phyloP scores from a whole-genome alignment of 1,140 invertebrate genomes.

The Heterodera schachtii region DNA sequence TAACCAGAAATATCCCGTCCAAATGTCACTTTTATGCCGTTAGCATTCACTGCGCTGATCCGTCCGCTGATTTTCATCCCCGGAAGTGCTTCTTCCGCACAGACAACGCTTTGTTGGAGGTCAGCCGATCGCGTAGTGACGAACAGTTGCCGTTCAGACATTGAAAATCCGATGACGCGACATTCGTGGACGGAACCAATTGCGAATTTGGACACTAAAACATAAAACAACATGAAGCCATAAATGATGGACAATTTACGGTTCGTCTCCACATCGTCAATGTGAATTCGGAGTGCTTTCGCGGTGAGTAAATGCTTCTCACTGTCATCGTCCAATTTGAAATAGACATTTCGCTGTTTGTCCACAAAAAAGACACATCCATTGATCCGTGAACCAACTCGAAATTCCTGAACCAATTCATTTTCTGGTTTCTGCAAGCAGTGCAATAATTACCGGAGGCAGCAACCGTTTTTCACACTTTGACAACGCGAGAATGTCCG shows the following conservation, averaged over 20 bases:
- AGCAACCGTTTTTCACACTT: constrained; percentile 48
- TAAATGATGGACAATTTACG: constrained; percentile 34
- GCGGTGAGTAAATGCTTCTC: constrained; percentile 54
- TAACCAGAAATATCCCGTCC: constrained; percentile 47
- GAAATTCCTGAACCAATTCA: constrained; percentile 42
- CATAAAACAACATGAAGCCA: background rate
- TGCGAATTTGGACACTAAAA: constrained; percentile 52
- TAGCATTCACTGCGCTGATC: constrained; percentile 38
- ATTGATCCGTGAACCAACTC: constrained; percentile 47
- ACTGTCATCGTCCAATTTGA: constrained; percentile 44
- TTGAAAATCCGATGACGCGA: constrained; percentile 49
- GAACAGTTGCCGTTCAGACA: constrained; percentile 51
- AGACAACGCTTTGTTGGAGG: constrained; percentile 51
- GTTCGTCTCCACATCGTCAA: constrained; percentile 41
- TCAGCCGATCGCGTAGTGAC: constrained; percentile 53
- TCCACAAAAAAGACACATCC: constrained; percentile 50
- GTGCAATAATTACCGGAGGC: constrained; percentile 42
- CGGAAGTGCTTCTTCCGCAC: constrained; percentile 38
- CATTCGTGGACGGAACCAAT: constrained; percentile 53
- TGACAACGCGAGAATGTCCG: constrained; percentile 57
- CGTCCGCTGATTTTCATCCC: constrained; percentile 44
- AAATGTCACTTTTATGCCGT: constrained; percentile 46
- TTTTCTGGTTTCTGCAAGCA: too few relatives aligned
- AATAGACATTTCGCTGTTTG: constrained; percentile 50
- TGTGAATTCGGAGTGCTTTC: constrained; percentile 37